Base-by-base conservation (phyloP, 2,888 invertebrate species). In the Creontiades dilutus region DNA sequence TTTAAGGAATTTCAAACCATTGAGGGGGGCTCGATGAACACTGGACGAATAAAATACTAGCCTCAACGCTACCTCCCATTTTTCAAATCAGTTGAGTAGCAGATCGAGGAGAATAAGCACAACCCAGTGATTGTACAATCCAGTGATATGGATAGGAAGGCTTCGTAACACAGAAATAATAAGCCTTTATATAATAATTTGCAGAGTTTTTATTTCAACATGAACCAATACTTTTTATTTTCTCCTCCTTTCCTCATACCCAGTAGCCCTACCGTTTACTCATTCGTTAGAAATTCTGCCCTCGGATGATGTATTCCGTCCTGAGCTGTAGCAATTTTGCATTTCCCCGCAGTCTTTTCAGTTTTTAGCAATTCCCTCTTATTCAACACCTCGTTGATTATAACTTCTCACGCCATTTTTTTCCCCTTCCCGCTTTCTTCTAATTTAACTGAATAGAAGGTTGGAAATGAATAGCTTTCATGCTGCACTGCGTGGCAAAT, bases 221-320 rank as follows among this genome's bases (percentile, higher is more conserved):
- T n/a, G n/a, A 57, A 57, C n/a, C 57, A 7, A 5, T n/a, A 7
- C 57, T 37, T 7, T n/a, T 57, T n/a, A n/a, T 57, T n/a, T n/a
- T 57, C 19, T 23, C 68, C 68, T 23, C 23, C 7, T 37, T 7
- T 7, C 37, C 7, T 37, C 37, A 37, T 37, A 2, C 37, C 37
- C 37, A 37, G 37, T 37, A 37, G 37, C 37, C 37, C 2, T n/a
- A n/a, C n/a, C n/a, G n/a, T n/a, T 2, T 37, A 37, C 3, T 68
- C 68, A 23, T 68, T 68, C 23, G 9, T 23, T 19, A 68, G 68
- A 68, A 7, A 23, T 68, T 68, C 68, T 23, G 68, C 23, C 19
- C 68, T 68, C 23, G 23, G 23, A 68, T 68, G 68, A 68, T 68
- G 68, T 68, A 68, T 68, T 68, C 68, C 68, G 68, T 23, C 27